These are phyloP conservation scores for Trochalopteron elliotii DNA, from an alignment of 2,113 vertebrate genomes.

Conservation along the genomic window DNA sequence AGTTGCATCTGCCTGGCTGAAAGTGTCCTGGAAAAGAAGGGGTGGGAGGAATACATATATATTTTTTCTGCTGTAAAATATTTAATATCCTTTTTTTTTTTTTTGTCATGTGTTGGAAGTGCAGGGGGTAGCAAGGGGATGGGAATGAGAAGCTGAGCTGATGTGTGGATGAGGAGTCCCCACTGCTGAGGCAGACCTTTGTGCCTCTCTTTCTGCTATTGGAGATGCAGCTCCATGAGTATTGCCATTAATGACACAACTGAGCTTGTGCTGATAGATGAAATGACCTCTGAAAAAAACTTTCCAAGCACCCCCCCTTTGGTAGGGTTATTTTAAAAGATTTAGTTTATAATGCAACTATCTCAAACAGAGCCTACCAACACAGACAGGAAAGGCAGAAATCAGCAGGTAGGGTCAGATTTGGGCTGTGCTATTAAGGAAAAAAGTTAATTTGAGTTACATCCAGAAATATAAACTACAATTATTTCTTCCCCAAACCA, in stretches of 20 bases:
- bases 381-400: background rate
- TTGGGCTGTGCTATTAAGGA: background rate
- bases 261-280: background rate
- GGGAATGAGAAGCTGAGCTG: background rate
- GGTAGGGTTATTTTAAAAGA: background rate
- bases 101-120: background rate
- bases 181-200: background rate
- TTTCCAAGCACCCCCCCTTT: background rate
- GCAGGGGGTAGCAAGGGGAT: background rate
- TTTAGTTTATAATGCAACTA: background rate
- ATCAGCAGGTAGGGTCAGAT: background rate
- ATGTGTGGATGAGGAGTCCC: background rate
- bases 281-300: background rate
- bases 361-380: background rate
- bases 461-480: background rate
- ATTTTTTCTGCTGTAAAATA: background rate
- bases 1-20: background rate
- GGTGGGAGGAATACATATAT: fast-evolving
- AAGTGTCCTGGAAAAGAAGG: background rate
- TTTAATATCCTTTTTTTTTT: background rate
- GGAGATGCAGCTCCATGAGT: background rate
- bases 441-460: background rate
- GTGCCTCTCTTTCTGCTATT: fast-evolving
- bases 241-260: background rate
- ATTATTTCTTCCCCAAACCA: background rate